A percentile compares a stretch with the other conserved stretches of the same genome.
Conservation (phyloP, 2,888 invertebrate species). For the Scotopteryx bipunctaria region DNA sequence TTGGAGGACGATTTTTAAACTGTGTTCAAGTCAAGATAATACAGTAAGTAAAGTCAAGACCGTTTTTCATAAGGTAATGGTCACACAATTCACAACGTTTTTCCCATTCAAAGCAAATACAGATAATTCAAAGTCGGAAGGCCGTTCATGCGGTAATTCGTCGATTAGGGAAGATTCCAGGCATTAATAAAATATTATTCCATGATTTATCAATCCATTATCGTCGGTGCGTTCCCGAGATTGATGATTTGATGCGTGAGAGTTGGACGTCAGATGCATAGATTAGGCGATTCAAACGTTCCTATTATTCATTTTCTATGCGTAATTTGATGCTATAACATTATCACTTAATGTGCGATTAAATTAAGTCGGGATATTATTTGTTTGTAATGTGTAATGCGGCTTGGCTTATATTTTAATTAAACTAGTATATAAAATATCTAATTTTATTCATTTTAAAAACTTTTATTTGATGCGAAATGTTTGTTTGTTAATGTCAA, state of each 20-base stretch:
- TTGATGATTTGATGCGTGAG: constrained; percentile 36
- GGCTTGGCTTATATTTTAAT: neutral
- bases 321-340: constrained; percentile 17
- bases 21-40: no score
- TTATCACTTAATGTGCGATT: constrained; percentile 13
- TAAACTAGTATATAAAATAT: no score
- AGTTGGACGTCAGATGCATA: constrained; percentile 15
- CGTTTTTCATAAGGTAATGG: no score
- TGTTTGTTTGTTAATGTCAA: no score
- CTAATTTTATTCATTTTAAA: no score
- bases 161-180: constrained; percentile 28
- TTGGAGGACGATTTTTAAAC: no score
- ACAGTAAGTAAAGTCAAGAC: no score
- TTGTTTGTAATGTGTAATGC: constrained; percentile 1
- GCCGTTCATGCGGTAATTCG: constrained; percentile 26
- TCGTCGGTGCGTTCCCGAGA: constrained; percentile 30
- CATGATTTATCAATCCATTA: constrained; percentile 36
- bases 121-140: constrained; percentile 12
- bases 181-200: constrained; percentile 35
- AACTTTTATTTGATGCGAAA: no score
- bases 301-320: constrained; percentile 22
- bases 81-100: neutral
- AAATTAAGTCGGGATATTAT: neutral
- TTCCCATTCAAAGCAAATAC: constrained; percentile 15
- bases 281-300: constrained; percentile 20